A percentile compares a stretch with the other conserved stretches of the same genome.
These are phyloP conservation scores for Euura saliciscinereae DNA, from an alignment of 1,140 invertebrate genomes.

Conservation along the genomic window DNA sequence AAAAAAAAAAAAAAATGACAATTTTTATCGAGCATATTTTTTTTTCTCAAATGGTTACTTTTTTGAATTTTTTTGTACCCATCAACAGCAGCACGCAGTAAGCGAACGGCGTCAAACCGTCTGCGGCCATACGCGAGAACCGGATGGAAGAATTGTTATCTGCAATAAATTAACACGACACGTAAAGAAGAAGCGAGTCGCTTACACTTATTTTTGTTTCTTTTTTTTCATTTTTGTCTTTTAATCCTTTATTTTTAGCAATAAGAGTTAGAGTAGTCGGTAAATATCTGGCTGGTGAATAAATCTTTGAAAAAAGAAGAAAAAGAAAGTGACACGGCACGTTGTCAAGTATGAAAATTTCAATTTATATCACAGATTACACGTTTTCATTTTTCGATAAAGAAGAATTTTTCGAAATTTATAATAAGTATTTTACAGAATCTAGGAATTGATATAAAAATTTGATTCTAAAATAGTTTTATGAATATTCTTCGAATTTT, in stretches of 20 bases:
- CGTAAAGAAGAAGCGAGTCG: not conserved
- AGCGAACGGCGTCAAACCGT: not conserved
- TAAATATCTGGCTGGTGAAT: not conserved
- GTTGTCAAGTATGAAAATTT: too few relatives aligned
- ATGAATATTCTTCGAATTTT: too few relatives aligned
- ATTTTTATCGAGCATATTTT: not conserved
- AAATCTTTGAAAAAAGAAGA: too few relatives aligned
- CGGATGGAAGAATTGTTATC: slow-evolving; percentile 2
- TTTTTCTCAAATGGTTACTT: not conserved
- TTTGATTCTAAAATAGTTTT: too few relatives aligned
- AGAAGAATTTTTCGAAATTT: too few relatives aligned
- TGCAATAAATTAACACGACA: not conserved
- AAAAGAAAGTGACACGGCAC: too few relatives aligned
- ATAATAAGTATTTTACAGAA: too few relatives aligned
- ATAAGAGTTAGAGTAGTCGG: too few relatives aligned
- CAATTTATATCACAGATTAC: too few relatives aligned
- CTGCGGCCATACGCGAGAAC: not conserved
- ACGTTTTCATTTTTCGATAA: too few relatives aligned
- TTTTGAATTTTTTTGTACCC: not conserved
- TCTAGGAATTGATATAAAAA: too few relatives aligned
- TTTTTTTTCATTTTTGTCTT: not conserved
- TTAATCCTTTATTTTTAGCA: not conserved
- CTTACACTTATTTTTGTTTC: not conserved
- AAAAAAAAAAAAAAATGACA: not conserved
- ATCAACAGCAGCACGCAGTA: not conserved